Conservation (phyloP, 1,140 invertebrate genomes). For the Lepeophtheirus salmonis region DNA sequence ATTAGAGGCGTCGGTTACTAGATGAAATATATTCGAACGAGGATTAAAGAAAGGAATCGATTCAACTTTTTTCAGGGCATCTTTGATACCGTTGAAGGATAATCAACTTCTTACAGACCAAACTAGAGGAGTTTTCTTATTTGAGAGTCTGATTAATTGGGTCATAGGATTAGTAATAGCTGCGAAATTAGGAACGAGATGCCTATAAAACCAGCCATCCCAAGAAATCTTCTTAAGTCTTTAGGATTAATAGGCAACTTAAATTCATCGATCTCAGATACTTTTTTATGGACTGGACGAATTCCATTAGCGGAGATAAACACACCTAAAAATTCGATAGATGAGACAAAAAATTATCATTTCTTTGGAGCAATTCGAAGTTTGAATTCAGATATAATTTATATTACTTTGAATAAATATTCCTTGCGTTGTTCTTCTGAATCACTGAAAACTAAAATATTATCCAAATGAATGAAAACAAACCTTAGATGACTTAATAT, state of each 20-base stretch:
- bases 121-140: conserved; percentile 9
- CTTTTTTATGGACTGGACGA: background rate
- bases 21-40: background rate
- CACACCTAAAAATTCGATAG: conserved; percentile 4
- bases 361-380: background rate
- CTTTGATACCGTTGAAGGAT: conserved; percentile 7
- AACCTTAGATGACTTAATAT: conserved; percentile 5
- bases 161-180: conserved; percentile 13
- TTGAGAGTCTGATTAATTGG: background rate
- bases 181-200: conserved; percentile 16
- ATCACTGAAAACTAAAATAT: conserved; percentile 31
- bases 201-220: conserved; percentile 20
- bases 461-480: conserved; percentile 31
- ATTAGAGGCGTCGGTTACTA: conserved; percentile 17
- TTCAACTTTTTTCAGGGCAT: conserved; percentile 2
- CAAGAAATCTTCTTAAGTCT: conserved; percentile 14
- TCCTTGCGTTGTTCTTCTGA: background rate
- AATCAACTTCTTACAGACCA: background rate
- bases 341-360: background rate
- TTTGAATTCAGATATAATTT: background rate
- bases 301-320: conserved; percentile 5
- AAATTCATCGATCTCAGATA: conserved; percentile 10
- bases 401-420: background rate
- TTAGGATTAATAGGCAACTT: background rate
- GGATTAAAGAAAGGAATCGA: background rate